Base-by-base conservation (phyloP, 1,140 invertebrate species). In the Magallana ariakensis region DNA sequence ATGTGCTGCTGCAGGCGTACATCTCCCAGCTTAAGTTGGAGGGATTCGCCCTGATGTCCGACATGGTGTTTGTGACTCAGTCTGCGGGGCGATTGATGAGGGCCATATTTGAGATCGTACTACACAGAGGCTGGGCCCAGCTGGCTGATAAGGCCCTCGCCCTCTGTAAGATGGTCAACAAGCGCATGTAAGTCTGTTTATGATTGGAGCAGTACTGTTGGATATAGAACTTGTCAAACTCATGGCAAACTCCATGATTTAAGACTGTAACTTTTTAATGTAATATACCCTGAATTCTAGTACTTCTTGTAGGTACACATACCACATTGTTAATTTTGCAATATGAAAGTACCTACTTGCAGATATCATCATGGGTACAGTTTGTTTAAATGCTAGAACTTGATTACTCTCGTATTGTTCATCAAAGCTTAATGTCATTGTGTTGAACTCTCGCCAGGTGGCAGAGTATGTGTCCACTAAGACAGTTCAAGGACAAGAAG, bases 1-100 rank as follows among this genome's bases (percentile, higher is more conserved):
- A 98, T 93, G 98, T 99, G 9, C 94, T 99, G 5, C 95, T 99
- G 4, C 98, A 99, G 95, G 98, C 99, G 0, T 99, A 99, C 94
- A 99, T 99, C 84, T 99, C 99, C 0, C 99, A 99, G 93, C 94
- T 99, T 66, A 99, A 99, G 95, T 95, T 99, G 58, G 99, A 99
- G 94, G 99, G 99, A 15, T 99, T 99, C 94, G 98, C 99, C 1
- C 95, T 99, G 5, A 99, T 99, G 97, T 97, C 98, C 0, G 99
- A 99, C 94, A 99, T 99, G 99, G 98, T 99, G 0, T 99, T 98
- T 93, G 98, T 99, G 0, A 99, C 99, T 0, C 99, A 99, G 95
- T 99, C 98, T 7, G 99, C 99, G 0, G 97, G 97, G 5, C 96
- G 99, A 84, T 95, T 99, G 7, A 97, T 99, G 96, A 95, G 99